These are phyloP conservation scores for Chiloscyllium plagiosum DNA, from an alignment of 2,113 vertebrate genomes.

Conservation along the genomic window DNA sequence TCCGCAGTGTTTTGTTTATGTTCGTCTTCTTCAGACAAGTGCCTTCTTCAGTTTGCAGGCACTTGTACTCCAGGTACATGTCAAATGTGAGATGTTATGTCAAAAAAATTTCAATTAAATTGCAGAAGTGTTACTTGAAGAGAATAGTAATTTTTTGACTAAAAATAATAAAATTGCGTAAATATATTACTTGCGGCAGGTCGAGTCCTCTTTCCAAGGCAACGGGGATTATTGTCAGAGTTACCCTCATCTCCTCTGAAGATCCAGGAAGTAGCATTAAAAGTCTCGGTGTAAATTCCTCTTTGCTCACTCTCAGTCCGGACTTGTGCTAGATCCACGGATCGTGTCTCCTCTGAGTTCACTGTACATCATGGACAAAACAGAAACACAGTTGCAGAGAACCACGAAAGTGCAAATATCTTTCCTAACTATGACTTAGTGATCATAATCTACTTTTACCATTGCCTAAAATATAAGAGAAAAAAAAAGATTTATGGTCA, in stretches of 20 bases:
- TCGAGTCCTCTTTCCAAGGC: slow-evolving; percentile 61
- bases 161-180: background rate
- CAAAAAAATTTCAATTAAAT: background rate
- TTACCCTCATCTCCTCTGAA: slow-evolving; percentile 71
- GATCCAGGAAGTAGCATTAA: slow-evolving; percentile 79
- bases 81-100: background rate
- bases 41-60: background rate
- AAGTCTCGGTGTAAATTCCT: slow-evolving; percentile 82
- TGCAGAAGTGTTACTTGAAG: too few relatives aligned
- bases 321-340: slow-evolving; percentile 59
- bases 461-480: background rate
- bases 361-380: slow-evolving; percentile 42
- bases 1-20: too few relatives aligned
- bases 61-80: background rate
- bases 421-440: background rate
- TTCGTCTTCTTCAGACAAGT: background rate
- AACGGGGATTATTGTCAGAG: slow-evolving; percentile 55
- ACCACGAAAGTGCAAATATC: background rate
- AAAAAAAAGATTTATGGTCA: background rate
- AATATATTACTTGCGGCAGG: slow-evolving; percentile 66
- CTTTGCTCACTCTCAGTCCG: slow-evolving; percentile 62
- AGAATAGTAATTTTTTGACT: background rate
- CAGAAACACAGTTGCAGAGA: background rate
- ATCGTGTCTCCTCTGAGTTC: slow-evolving; percentile 69
- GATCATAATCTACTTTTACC: background rate